Conservation (phyloP, 2,888 invertebrate species). For the Caenorhabditis sinica region DNA sequence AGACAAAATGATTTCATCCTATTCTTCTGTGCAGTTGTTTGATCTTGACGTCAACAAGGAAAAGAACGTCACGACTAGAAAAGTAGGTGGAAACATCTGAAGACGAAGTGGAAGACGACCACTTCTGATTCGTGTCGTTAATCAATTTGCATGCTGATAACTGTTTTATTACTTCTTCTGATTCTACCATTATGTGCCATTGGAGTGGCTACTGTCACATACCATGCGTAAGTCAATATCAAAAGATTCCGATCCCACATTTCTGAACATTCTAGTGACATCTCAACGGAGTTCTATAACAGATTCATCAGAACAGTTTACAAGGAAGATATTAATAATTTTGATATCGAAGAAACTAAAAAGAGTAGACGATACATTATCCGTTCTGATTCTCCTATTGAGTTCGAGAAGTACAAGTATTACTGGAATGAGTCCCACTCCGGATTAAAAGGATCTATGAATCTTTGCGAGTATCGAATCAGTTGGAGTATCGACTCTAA, state of each 20-base stretch:
- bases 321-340: conserved; percentile 1
- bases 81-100: conserved; percentile 12
- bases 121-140: neutral
- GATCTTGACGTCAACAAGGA: conserved; percentile 58
- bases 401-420: conserved; percentile 37
- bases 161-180: conserved; percentile 14
- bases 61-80: conserved; percentile 19
- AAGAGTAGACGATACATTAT: conserved; percentile 20
- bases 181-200: conserved; percentile 1
- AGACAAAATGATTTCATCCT: conserved; percentile 25
- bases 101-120: neutral
- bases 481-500: conserved; percentile 25
- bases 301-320: conserved; percentile 27
- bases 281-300: conserved; percentile 20
- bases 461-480: conserved; percentile 45
- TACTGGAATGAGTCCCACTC: conserved; percentile 43
- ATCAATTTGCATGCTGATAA: conserved; percentile 36
- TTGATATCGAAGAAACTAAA: conserved; percentile 20
- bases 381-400: conserved; percentile 16
- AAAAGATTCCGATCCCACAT: neutral
- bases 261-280: conserved; percentile 5
- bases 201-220: conserved; percentile 4
- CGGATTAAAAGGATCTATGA: neutral
- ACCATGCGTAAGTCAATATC: conserved; percentile 28
- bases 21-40: conserved; percentile 42